Conservation (phyloP, 2,113 vertebrate genomes). For the Cricetomys ansorgei region DNA sequence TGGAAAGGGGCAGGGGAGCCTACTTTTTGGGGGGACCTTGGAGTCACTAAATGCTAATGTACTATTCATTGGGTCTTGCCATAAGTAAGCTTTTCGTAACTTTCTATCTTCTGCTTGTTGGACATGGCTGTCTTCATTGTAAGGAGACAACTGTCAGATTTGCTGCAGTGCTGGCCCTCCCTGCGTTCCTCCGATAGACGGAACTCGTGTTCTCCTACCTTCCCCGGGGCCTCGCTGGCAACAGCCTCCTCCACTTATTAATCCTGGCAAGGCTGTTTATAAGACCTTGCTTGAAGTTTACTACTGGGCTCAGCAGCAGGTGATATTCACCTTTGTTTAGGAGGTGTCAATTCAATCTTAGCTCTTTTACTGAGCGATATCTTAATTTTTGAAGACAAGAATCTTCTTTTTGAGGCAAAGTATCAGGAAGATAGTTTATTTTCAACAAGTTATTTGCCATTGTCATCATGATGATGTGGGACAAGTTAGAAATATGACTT, state of each 20-base stretch:
- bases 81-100: neutral
- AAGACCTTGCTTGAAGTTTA: neutral
- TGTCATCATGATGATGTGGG: neutral
- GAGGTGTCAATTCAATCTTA: neutral
- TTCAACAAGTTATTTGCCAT: neutral
- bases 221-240: neutral
- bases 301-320: neutral
- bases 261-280: neutral
- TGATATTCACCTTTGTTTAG: neutral
- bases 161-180: neutral
- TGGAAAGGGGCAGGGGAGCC: neutral
- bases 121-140: neutral
- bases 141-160: neutral
- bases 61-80: neutral
- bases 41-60: neutral
- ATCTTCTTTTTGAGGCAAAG: neutral
- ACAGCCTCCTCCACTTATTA: neutral
- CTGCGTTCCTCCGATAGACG: neutral
- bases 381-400: neutral
- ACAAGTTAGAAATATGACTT: slow-evolving; percentile 29
- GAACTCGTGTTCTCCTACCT: neutral
- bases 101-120: neutral
- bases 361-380: neutral
- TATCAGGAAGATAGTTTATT: neutral
- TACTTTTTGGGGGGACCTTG: neutral